Evolutionary conservation across 1,140 invertebrate genomes (phyloP).

Genomic region (Dendrolimus punctatus): DNA sequence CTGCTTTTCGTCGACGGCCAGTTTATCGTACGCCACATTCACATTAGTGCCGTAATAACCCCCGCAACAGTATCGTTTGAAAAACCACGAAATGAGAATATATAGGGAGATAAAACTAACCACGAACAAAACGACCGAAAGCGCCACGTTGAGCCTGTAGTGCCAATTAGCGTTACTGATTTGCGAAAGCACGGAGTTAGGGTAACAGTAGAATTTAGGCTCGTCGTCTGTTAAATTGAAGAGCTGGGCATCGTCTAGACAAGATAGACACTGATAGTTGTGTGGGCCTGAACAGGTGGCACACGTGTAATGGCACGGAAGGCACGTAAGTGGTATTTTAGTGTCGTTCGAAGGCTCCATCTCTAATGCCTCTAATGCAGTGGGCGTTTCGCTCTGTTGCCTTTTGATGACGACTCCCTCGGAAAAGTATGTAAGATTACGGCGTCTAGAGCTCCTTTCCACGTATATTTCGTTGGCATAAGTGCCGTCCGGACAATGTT

Average conservation of each 20-base stretch:
- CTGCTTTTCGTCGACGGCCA: conserved; percentile 52
- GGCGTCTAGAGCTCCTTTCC: conserved; percentile 51
- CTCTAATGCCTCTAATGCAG: conserved; percentile 45
- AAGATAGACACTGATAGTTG: conserved; percentile 49
- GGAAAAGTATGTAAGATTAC: conserved; percentile 45
- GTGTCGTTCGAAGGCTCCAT: conserved; percentile 39
- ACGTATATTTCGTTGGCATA: conserved; percentile 55
- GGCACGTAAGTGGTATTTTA: conserved; percentile 42
- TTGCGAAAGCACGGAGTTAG: conserved; percentile 44
- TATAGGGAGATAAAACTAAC: conserved; percentile 32
- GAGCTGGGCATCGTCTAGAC: conserved; percentile 50
- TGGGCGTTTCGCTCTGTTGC: conserved; percentile 19
- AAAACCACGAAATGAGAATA: conserved; percentile 29
- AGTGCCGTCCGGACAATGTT: conserved; percentile 48
- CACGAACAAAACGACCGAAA: conserved; percentile 33
- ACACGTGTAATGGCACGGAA: conserved; percentile 60
- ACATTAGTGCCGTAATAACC: conserved; percentile 46
- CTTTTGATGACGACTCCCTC: conserved; percentile 36
- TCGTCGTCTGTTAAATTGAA: conserved; percentile 42
- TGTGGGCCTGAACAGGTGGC: conserved; percentile 50
- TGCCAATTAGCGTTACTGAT: conserved; percentile 46
- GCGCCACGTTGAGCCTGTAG: conserved; percentile 40
- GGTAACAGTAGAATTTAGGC: conserved; percentile 50
- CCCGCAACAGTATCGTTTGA: conserved; percentile 34
- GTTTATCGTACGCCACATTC: conserved; percentile 54